Conservation (phyloP, 2,797 vertebrate species). For the Leuciscus waleckii region DNA sequence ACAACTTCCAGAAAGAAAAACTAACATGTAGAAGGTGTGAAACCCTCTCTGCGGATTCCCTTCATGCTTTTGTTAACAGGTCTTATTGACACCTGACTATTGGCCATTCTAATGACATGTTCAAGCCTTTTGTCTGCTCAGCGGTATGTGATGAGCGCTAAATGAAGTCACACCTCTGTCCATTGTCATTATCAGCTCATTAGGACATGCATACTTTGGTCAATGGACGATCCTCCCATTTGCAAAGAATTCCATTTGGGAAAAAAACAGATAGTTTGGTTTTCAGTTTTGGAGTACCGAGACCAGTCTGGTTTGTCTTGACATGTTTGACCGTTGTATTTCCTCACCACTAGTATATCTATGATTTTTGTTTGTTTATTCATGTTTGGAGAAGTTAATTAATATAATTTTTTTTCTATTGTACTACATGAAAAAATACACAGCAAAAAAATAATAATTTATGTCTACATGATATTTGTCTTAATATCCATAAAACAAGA, state of each 20-base stretch:
- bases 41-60: conserved; percentile 68
- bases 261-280: neutral
- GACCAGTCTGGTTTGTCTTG: conserved; percentile 7
- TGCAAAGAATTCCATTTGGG: conserved; percentile 2
- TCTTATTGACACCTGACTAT: conserved; percentile 71
- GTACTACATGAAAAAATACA: neutral
- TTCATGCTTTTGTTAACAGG: conserved; percentile 70
- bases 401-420: neutral
- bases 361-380: neutral
- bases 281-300: neutral
- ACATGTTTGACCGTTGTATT: conserved; percentile 6
- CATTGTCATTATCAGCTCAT: conserved; percentile 72
- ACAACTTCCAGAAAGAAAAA: conserved; percentile 70
- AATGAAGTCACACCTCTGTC: conserved; percentile 75
- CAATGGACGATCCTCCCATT: conserved; percentile 36
- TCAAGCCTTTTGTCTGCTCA: conserved; percentile 74
- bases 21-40: conserved; percentile 76
- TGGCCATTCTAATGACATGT: conserved; percentile 71
- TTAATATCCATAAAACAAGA: neutral
- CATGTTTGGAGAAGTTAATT: neutral
- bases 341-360: neutral
- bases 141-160: conserved; percentile 71
- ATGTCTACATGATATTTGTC: neutral
- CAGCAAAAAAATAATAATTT: no score
- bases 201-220: conserved; percentile 58